Evolutionary conservation across 2,888 invertebrate species (phyloP).

Genomic region (Malacosoma neustria): DNA sequence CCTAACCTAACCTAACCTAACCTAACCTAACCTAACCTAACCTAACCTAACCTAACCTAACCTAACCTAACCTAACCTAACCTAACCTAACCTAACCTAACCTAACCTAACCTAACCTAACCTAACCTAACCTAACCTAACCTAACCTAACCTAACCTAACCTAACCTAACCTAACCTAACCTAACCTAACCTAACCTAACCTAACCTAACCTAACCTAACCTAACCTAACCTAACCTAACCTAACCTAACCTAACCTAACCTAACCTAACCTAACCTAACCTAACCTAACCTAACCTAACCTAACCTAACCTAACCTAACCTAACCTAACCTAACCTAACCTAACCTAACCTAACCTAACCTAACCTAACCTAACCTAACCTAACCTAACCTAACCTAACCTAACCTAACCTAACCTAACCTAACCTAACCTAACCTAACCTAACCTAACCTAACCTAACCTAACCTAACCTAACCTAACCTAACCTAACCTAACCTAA

Average conservation of each 20-base stretch:
- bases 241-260: constrained; percentile 16
- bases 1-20: constrained; percentile 16
- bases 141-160: too few species aligned
- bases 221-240: constrained; percentile 15
- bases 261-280: constrained; percentile 15
- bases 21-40: constrained; percentile 16
- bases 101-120: constrained; percentile 10
- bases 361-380: too few species aligned
- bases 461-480: constrained; percentile 16
- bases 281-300: constrained; percentile 12
- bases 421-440: constrained; percentile 9
- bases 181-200: neutral
- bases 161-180: too few species aligned
- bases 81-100: constrained; percentile 12
- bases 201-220: constrained; percentile 15
- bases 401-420: too few species aligned
- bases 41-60: constrained; percentile 13
- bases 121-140: too few species aligned
- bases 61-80: constrained; percentile 12
- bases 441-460: constrained; percentile 15
- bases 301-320: constrained; percentile 13
- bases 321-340: constrained; percentile 12
- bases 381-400: too few species aligned
- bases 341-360: constrained; percentile 4
- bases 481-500: constrained; percentile 16